A percentile compares a stretch with the other conserved stretches of the same genome.
phyloP scores from a whole-genome alignment of 2,888 invertebrate species.

The Anticlea derivata region DNA sequence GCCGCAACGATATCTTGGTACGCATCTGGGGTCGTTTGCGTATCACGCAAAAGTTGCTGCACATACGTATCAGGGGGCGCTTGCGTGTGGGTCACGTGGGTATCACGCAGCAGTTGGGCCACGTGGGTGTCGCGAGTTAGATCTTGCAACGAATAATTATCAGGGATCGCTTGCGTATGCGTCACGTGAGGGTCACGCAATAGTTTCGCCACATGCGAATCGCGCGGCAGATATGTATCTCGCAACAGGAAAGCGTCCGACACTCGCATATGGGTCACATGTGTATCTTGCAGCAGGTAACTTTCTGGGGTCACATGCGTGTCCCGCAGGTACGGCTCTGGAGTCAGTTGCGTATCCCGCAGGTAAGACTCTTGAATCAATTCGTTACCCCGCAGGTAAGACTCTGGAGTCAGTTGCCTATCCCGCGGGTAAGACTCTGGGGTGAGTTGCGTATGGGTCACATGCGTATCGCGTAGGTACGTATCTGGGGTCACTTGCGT shows the following conservation, averaged over 20 bases:
- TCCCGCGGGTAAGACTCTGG: too few species aligned
- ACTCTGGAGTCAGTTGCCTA: too few species aligned
- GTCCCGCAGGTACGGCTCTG: background rate
- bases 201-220: too few species aligned
- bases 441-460: too few species aligned
- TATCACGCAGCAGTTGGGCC: background rate
- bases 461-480: background rate
- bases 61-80: slow-evolving; percentile 2
- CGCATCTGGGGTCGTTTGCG: background rate
- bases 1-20: too few species aligned
- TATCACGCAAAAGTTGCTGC: background rate
- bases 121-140: background rate
- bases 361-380: too few species aligned
- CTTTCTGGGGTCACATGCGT: background rate
- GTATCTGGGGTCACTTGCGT: background rate
- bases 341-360: background rate
- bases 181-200: slow-evolving; percentile 1
- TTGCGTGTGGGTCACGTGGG: slow-evolving; percentile 2
- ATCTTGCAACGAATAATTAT: background rate
- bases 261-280: too few species aligned
- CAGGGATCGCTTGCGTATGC: background rate
- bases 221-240: slow-evolving; percentile 5
- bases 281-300: background rate
- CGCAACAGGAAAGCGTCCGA: too few species aligned
- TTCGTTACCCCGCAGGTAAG: too few species aligned